phyloP scores from a whole-genome alignment of 2,113 vertebrate genomes.

The Bos javanicus region DNA sequence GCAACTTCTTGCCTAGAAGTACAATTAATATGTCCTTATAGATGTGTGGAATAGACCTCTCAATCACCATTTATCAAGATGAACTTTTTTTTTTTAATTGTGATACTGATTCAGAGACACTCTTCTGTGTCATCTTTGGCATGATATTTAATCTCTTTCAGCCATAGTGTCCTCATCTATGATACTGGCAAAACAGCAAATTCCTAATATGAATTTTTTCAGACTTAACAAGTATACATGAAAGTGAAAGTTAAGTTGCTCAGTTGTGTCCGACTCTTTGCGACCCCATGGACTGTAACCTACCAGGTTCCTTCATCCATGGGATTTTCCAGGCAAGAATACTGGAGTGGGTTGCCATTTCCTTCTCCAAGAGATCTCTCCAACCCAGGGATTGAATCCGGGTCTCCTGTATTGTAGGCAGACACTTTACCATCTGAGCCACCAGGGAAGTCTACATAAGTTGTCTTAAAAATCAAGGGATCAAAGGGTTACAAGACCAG shows the following conservation, averaged over 20 bases:
- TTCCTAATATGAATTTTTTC: neutral
- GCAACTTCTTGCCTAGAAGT: neutral
- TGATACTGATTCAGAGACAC: neutral
- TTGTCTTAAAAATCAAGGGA: neutral
- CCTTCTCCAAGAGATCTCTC: neutral
- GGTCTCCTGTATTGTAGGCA: neutral
- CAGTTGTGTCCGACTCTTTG: neutral
- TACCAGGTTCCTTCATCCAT: neutral
- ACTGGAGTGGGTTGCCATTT: neutral
- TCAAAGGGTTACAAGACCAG: neutral
- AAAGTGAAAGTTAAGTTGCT: neutral
- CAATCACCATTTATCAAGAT: neutral
- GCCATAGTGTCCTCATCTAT: neutral
- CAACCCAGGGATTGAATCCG: neutral
- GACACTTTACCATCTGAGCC: neutral
- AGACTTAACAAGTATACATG: neutral
- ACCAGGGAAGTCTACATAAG: neutral
- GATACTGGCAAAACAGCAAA: neutral
- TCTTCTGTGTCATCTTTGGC: neutral
- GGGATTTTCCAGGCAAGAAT: neutral
- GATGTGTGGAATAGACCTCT: neutral
- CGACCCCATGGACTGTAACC: neutral
- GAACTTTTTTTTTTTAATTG: neutral
- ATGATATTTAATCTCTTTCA: neutral
- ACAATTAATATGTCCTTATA: neutral